These are phyloP conservation scores for Drosophila ustulata DNA, from an alignment of 2,888 invertebrate species.

Conservation along the genomic window DNA sequence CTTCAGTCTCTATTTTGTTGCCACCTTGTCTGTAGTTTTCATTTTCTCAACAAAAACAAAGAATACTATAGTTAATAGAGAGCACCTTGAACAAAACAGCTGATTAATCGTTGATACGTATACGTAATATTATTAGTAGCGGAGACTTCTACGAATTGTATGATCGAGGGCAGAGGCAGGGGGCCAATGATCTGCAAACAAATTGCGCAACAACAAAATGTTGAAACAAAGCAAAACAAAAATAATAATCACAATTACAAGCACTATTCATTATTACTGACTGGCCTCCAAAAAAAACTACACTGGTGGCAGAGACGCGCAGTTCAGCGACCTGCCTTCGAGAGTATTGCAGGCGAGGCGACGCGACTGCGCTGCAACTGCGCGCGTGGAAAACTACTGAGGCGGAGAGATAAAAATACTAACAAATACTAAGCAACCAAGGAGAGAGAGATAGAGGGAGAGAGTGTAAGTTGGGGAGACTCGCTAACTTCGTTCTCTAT, in stretches of 20 bases:
- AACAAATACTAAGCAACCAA: slow-evolving; percentile 23
- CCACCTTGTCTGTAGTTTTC: slow-evolving; percentile 25
- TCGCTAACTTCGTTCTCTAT: background rate
- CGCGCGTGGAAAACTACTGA: slow-evolving; percentile 64
- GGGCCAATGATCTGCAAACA: slow-evolving; percentile 66
- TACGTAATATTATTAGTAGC: slow-evolving; percentile 5
- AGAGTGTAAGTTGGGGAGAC: slow-evolving; percentile 7
- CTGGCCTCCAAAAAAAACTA: slow-evolving; percentile 65
- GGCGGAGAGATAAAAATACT: slow-evolving; percentile 44
- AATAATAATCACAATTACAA: slow-evolving; percentile 39
- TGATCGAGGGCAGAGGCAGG: slow-evolving; percentile 29
- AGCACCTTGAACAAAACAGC: slow-evolving; percentile 53
- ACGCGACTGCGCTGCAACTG: slow-evolving; percentile 35
- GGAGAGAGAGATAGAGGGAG: slow-evolving; percentile 10
- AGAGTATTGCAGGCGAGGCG: slow-evolving; percentile 56
- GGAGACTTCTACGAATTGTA: slow-evolving; percentile 1
- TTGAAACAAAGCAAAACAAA: slow-evolving; percentile 22
- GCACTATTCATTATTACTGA: slow-evolving; percentile 52
- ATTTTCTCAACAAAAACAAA: slow-evolving; percentile 16
- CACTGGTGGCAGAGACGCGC: slow-evolving; percentile 4
- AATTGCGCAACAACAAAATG: slow-evolving; percentile 67
- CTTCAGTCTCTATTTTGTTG: slow-evolving; percentile 29
- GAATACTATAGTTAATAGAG: slow-evolving; percentile 32
- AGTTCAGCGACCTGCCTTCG: slow-evolving; percentile 71
- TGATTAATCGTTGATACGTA: slow-evolving; percentile 46